Percentiles rank a stretch among this genome's conserved stretches.
These are phyloP conservation scores for Saturnia japonica DNA, from an alignment of 2,888 invertebrate genomes.

Conservation along the genomic window DNA sequence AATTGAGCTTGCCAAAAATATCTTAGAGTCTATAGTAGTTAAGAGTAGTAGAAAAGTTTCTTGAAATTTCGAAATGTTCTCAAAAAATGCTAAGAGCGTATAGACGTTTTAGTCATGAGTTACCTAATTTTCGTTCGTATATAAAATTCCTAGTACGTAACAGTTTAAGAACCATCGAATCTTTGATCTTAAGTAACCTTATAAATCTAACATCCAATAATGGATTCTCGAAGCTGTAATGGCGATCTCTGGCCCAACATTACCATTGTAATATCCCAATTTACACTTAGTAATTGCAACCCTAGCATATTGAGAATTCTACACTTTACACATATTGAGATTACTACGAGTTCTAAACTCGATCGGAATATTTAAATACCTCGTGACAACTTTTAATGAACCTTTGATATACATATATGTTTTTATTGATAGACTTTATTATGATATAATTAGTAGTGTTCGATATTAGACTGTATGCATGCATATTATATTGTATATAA, in stretches of 20 bases:
- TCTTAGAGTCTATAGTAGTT: background rate
- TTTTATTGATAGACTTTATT: conserved; percentile 9
- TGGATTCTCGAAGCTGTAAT: conserved; percentile 36
- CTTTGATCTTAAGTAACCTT: conserved; percentile 21
- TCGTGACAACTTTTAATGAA: conserved; percentile 4
- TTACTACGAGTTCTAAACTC: conserved; percentile 28
- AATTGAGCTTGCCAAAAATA: background rate
- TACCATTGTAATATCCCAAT: conserved; percentile 50
- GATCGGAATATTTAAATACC: conserved; percentile 7
- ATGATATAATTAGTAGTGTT: too few species aligned
- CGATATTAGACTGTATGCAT: background rate
- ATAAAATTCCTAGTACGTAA: conserved; percentile 11
- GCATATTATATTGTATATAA: background rate
- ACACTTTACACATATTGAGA: conserved; percentile 27
- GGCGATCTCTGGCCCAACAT: conserved; percentile 44
- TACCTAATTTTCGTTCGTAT: too few species aligned
- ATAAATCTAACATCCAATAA: conserved; percentile 44
- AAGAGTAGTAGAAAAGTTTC: background rate
- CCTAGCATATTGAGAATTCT: conserved; percentile 32
- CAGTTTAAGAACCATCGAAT: conserved; percentile 12
- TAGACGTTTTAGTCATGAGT: background rate
- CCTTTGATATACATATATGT: too few species aligned
- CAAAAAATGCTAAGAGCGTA: background rate
- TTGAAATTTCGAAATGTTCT: background rate
- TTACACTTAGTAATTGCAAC: conserved; percentile 49